These are phyloP conservation scores for Smittia aterrima DNA, from an alignment of 2,888 invertebrate genomes.

Conservation along the genomic window DNA sequence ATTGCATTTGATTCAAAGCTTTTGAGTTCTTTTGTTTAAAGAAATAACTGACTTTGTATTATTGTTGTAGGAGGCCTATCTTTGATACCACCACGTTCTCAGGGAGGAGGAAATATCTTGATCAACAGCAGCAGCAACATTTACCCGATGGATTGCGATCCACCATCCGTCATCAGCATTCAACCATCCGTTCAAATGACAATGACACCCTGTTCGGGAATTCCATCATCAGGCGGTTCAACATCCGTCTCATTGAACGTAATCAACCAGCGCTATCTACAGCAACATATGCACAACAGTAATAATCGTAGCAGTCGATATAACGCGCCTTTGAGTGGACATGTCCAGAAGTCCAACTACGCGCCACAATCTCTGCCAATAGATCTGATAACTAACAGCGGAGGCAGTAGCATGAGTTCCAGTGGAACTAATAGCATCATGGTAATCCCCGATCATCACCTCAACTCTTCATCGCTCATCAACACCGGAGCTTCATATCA, in stretches of 20 bases:
- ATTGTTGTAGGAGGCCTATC: slow-evolving; percentile 35
- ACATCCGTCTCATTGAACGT: slow-evolving; percentile 46
- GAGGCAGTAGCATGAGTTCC: not conserved
- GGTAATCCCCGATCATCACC: slow-evolving; percentile 25
- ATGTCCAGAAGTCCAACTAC: slow-evolving; percentile 46
- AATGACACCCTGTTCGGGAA: slow-evolving; percentile 46
- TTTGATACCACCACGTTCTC: slow-evolving; percentile 37
- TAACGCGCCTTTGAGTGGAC: not conserved
- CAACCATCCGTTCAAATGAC: slow-evolving; percentile 48
- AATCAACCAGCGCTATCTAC: slow-evolving; percentile 37
- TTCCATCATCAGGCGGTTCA: slow-evolving; percentile 45
- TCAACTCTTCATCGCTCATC: slow-evolving; percentile 23
- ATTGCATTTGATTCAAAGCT: too few species aligned
- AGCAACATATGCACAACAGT: slow-evolving; percentile 32
- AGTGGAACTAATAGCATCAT: slow-evolving; percentile 18
- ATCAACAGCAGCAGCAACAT: slow-evolving; percentile 33
- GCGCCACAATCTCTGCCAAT: slow-evolving; percentile 52
- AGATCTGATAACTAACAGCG: slow-evolving; percentile 45
- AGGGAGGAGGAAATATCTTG: slow-evolving; percentile 36
- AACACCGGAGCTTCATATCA: slow-evolving; percentile 47
- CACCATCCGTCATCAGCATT: slow-evolving; percentile 56
- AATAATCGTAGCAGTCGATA: slow-evolving; percentile 26
- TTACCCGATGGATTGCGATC: slow-evolving; percentile 77
- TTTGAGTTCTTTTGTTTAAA: too few species aligned
- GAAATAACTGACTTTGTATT: not conserved